Evolutionary conservation across 1,140 invertebrate species (phyloP).

Genomic region (Trigoniulus corallinus): DNA sequence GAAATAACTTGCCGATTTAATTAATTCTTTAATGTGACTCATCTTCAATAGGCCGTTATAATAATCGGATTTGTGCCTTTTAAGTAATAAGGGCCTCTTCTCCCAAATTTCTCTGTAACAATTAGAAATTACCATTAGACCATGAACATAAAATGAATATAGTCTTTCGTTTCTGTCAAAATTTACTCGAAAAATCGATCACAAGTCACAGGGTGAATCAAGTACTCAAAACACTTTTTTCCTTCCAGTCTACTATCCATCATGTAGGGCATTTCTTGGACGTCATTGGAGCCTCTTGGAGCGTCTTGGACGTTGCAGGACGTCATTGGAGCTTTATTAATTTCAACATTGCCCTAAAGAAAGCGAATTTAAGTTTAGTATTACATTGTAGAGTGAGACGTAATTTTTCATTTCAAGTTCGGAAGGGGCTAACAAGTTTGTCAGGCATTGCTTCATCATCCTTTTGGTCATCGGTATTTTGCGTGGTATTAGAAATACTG

Average conservation of each 20-base stretch:
- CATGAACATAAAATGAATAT: not conserved
- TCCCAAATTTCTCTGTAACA: slow-evolving; percentile 44
- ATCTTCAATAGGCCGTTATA: slow-evolving; percentile 58
- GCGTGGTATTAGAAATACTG: too few relatives aligned
- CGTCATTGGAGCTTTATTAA: too few relatives aligned
- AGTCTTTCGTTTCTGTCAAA: slow-evolving; percentile 9
- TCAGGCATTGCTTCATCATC: too few relatives aligned
- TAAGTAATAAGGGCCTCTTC: slow-evolving; percentile 53
- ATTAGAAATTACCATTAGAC: slow-evolving; percentile 18
- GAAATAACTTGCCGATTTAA: slow-evolving; percentile 36
- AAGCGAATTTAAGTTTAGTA: too few relatives aligned
- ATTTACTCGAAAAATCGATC: slow-evolving; percentile 42
- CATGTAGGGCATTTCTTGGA: not conserved
- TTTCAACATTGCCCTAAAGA: too few relatives aligned
- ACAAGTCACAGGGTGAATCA: slow-evolving; percentile 44
- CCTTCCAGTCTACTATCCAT: slow-evolving; percentile 24
- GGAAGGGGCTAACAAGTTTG: too few relatives aligned
- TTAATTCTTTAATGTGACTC: slow-evolving; percentile 52
- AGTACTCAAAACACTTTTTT: slow-evolving; percentile 43
- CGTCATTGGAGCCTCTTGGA: too few relatives aligned
- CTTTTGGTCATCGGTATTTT: too few relatives aligned
- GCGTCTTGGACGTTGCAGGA: too few relatives aligned
- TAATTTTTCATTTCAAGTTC: too few relatives aligned
- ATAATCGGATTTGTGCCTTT: slow-evolving; percentile 43
- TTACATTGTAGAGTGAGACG: too few relatives aligned